These are phyloP conservation scores for Shinisaurus crocodilurus DNA, from an alignment of 2,113 vertebrate species.

Conservation along the genomic window DNA sequence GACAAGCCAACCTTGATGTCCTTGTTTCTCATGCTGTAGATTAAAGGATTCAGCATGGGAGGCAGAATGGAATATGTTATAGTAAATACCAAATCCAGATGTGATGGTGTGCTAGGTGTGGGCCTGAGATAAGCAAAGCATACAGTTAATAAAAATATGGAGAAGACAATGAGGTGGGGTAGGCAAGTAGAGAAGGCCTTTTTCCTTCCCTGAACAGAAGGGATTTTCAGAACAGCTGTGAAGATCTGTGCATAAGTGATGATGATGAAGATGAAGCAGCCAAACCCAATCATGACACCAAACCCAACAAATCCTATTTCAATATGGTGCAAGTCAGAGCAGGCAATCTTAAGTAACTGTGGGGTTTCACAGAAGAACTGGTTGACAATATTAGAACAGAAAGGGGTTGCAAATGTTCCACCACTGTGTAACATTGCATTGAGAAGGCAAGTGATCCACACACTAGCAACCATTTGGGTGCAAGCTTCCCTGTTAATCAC, in stretches of 20 bases:
- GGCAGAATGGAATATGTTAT: background rate
- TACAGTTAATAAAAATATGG: background rate
- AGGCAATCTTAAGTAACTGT: background rate
- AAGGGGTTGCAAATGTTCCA: background rate
- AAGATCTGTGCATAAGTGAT: background rate
- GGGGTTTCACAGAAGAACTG: constrained; percentile 17
- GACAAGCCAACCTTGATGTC: background rate
- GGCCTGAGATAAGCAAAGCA: background rate
- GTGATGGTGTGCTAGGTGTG: background rate
- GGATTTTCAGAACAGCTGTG: background rate
- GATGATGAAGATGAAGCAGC: constrained; percentile 1
- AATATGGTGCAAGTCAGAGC: background rate
- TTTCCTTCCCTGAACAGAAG: background rate
- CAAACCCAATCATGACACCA: background rate
- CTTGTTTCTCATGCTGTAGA: constrained; percentile 25
- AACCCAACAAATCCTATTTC: background rate
- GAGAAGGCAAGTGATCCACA: constrained; percentile 3
- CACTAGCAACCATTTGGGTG: constrained; percentile 5
- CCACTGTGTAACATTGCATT: constrained; percentile 25
- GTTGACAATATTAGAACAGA: background rate
- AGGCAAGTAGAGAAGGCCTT: constrained; percentile 13
- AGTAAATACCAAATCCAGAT: background rate
- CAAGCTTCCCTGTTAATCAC: constrained; percentile 29
- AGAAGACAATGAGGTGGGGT: constrained; percentile 6
- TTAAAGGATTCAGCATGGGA: constrained; percentile 9